Percentiles rank a stretch among this genome's conserved stretches.
Evolutionary conservation across 1,140 invertebrate species (phyloP).

Genomic region (Phymastichus coffea): DNA sequence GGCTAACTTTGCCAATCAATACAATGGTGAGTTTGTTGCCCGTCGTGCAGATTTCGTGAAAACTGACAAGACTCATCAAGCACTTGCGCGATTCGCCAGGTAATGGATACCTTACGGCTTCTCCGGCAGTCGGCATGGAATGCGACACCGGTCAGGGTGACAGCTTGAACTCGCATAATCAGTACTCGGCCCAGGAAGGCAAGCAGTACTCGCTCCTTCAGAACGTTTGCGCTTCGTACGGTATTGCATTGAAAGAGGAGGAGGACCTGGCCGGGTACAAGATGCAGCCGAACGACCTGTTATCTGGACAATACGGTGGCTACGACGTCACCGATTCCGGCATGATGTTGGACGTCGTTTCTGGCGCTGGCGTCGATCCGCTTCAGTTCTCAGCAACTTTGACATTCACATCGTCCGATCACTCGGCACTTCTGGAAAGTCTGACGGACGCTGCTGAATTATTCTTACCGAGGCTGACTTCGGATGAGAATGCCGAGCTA

Average conservation of each 20-base stretch:
- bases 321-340: slow-evolving; percentile 71
- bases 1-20: slow-evolving; percentile 63
- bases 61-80: neutral
- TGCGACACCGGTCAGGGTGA: slow-evolving; percentile 71
- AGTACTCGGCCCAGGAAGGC: slow-evolving; percentile 58
- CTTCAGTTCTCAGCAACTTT: slow-evolving; percentile 78
- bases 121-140: slow-evolving; percentile 68
- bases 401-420: slow-evolving; percentile 76
- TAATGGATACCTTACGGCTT: slow-evolving; percentile 62
- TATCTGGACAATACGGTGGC: slow-evolving; percentile 64
- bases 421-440: slow-evolving; percentile 67
- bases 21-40: slow-evolving; percentile 42
- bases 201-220: slow-evolving; percentile 80
- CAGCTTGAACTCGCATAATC: slow-evolving; percentile 42
- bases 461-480: slow-evolving; percentile 67
- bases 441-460: slow-evolving; percentile 74
- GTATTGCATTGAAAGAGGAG: slow-evolving; percentile 74
- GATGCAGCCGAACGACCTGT: slow-evolving; percentile 61
- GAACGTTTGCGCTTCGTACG: slow-evolving; percentile 73
- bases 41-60: slow-evolving; percentile 6
- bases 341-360: slow-evolving; percentile 78
- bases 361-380: slow-evolving; percentile 73
- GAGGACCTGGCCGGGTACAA: slow-evolving; percentile 74
- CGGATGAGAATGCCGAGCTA: slow-evolving; percentile 63
- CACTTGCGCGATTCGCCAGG: slow-evolving; percentile 22